These are phyloP conservation scores for Falco berigora DNA, from an alignment of 2,797 vertebrate genomes.

Conservation along the genomic window DNA sequence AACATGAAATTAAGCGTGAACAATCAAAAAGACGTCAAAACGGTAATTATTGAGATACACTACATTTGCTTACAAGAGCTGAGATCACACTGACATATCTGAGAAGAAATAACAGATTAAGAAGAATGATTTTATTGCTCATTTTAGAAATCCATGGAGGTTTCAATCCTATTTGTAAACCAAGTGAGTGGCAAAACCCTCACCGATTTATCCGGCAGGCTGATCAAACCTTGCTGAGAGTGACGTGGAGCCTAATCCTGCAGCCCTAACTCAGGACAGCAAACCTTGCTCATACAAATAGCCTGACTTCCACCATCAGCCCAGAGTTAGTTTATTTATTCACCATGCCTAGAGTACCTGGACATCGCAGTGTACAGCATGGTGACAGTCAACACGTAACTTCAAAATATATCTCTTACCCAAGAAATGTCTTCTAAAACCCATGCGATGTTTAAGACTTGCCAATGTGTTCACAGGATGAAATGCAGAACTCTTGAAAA, in stretches of 20 bases:
- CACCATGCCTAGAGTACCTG: neutral
- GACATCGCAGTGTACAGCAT: neutral
- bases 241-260: neutral
- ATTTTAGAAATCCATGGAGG: neutral
- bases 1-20: conserved; percentile 2
- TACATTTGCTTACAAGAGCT: neutral
- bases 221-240: neutral
- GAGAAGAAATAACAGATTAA: neutral
- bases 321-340: neutral
- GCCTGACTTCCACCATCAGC: neutral
- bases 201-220: neutral
- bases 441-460: neutral
- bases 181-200: neutral
- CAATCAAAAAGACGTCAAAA: conserved; percentile 16
- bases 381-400: neutral
- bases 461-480: fast-evolving
- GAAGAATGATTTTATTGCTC: neutral
- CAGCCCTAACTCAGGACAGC: neutral
- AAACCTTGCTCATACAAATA: neutral
- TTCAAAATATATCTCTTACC: neutral
- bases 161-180: neutral
- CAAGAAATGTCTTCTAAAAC: neutral
- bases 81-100: neutral
- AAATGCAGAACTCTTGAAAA: neutral
- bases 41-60: conserved; percentile 33